These are phyloP conservation scores for Coendou prehensilis DNA, from an alignment of 2,797 vertebrate genomes.

Conservation along the genomic window DNA sequence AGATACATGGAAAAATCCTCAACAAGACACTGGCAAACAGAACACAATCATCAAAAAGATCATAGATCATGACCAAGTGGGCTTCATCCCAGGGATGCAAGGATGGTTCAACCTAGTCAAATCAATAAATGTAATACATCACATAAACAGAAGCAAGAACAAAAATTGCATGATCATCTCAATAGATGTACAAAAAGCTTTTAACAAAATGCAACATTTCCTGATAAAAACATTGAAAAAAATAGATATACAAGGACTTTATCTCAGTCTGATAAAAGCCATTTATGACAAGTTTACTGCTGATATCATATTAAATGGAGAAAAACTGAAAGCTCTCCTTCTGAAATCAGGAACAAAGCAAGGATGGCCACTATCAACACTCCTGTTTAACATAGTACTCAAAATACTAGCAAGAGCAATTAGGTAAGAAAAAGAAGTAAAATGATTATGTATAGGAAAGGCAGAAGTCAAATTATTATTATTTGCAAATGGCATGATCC, in stretches of 20 bases:
- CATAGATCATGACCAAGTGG: neutral
- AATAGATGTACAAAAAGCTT: neutral
- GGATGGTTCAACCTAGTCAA: neutral
- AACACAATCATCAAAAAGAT: neutral
- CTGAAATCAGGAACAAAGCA: neutral
- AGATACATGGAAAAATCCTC: neutral
- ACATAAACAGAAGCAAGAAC: neutral
- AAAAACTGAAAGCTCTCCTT: neutral
- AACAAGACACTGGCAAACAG: neutral
- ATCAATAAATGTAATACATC: neutral
- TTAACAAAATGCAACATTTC: neutral
- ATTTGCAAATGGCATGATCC: neutral
- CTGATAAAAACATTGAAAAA: neutral
- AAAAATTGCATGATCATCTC: neutral
- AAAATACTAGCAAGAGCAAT: neutral
- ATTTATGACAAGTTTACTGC: neutral
- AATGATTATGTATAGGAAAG: neutral
- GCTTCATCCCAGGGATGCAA: neutral
- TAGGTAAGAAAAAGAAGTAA: neutral
- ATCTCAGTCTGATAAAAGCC: neutral
- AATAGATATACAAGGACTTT: neutral
- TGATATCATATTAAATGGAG: neutral
- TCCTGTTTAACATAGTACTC: neutral
- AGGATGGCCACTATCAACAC: neutral
- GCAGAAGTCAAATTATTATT: neutral